A percentile compares a stretch with the other conserved stretches of the same genome.
phyloP scores from a whole-genome alignment of 1,140 invertebrate genomes.

The Bombus confusus region DNA sequence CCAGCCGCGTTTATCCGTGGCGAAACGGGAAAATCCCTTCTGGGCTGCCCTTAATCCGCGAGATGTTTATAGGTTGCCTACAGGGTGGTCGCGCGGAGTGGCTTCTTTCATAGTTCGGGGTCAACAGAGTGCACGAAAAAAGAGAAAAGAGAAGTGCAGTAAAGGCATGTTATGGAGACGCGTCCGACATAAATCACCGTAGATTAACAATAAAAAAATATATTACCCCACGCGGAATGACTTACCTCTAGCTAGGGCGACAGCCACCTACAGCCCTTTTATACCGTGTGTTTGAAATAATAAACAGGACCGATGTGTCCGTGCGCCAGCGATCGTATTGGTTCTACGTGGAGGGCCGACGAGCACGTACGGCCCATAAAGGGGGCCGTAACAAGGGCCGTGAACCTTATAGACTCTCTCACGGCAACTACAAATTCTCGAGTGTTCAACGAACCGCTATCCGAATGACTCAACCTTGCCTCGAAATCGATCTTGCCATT shows the following conservation, averaged over 20 bases:
- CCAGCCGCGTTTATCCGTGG: background rate
- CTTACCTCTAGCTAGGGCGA: conserved; percentile 27
- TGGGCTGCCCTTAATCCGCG: conserved; percentile 20
- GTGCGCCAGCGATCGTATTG: conserved; percentile 44
- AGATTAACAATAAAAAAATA: conserved; percentile 70
- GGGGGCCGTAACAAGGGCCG: conserved; percentile 60
- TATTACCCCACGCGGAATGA: conserved; percentile 57
- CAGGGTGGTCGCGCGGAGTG: conserved; percentile 26
- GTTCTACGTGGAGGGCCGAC: conserved; percentile 48
- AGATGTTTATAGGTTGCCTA: conserved; percentile 33
- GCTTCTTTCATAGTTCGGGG: conserved; percentile 27
- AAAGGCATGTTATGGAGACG: conserved; percentile 53
- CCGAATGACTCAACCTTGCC: conserved; percentile 36
- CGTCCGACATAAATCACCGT: conserved; percentile 67
- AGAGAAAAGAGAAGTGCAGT: conserved; percentile 29
- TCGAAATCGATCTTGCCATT: conserved; percentile 19
- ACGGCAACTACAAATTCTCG: conserved; percentile 51
- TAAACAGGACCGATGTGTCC: conserved; percentile 54
- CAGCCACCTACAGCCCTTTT: conserved; percentile 36
- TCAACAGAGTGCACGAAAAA: conserved; percentile 32
- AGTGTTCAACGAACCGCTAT: conserved; percentile 39
- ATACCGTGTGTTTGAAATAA: conserved; percentile 57
- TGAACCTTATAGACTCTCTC: conserved; percentile 55
- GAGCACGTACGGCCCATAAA: conserved; percentile 66
- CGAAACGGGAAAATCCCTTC: conserved; percentile 32